Evolutionary conservation across 2,888 invertebrate species (phyloP).

Genomic region (Synergus laeviventris): DNA sequence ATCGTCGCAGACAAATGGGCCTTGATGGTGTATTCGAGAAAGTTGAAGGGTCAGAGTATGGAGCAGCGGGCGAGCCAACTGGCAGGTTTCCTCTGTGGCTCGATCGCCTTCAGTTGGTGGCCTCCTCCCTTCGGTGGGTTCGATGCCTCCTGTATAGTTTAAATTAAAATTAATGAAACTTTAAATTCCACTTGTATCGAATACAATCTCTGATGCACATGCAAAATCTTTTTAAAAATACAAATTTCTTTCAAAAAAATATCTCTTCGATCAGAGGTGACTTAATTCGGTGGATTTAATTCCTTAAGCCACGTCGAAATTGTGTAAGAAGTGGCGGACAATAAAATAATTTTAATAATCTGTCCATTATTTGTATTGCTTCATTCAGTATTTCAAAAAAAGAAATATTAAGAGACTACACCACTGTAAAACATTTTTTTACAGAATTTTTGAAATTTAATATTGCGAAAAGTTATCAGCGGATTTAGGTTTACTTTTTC

Average conservation of each 20-base stretch:
- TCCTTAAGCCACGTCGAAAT: not conserved
- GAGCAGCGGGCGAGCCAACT: constrained; percentile 92
- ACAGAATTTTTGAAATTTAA: too few relatives aligned
- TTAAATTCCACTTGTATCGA: not conserved
- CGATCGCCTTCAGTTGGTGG: constrained; percentile 87
- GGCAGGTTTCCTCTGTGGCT: constrained; percentile 88
- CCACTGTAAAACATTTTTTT: too few relatives aligned
- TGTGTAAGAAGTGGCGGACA: not conserved
- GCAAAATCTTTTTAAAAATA: not conserved
- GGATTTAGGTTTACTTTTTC: too few relatives aligned
- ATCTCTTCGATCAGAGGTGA: not conserved
- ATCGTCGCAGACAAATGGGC: constrained; percentile 60
- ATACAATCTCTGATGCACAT: not conserved
- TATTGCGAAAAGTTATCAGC: too few relatives aligned
- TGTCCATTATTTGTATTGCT: not conserved
- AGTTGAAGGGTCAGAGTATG: constrained; percentile 86
- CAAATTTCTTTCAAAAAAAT: not conserved
- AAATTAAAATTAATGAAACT: not conserved
- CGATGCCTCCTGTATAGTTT: constrained; percentile 85
- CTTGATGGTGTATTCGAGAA: constrained; percentile 58
- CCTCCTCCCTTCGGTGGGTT: constrained; percentile 90
- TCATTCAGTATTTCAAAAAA: not conserved
- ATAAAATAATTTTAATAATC: not conserved
- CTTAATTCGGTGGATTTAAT: not conserved
- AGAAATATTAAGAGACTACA: too few relatives aligned